Evolutionary conservation across 2,888 invertebrate genomes (phyloP), one percentile per base, ranked within the genome.

Genomic region (Strigamia maritima): DNA sequence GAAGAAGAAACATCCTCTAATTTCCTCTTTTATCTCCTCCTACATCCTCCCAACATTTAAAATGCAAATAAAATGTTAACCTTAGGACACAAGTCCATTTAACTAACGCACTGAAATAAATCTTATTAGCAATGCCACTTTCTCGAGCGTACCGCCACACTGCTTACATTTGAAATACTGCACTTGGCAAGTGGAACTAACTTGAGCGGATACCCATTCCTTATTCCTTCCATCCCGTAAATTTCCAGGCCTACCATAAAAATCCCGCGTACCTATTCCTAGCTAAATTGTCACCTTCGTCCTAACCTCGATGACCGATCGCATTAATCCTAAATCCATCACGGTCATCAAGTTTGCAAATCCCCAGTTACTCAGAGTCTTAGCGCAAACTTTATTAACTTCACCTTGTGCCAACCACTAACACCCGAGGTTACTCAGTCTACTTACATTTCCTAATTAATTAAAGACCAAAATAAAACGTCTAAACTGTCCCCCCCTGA

Each of bases 71-170:
- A 49, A 49, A 16, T 19, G 49, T 19, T 49, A 49, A 49, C 49
- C 49, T 49, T 49, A 49, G 49, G 49, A 49, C 49, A 44, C 44
- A 44, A 44, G 44, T 44, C 44, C 44, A 44, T 44, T 44, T 44
- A 44, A 44, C 44, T 44, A 44, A 49, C 49, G n/a, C 49, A 49
- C 2, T 49, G 49, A 49, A 49, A 49, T 49, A 49, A 49, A 49
- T 49, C 49, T 49, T 49, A 49, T 49, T 49, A 49, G 49, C 49
- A 49, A 49, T 49, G 49, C 49, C 49, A 49, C 49, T 49, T 49
- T 49, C 49, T 49, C 49, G 49, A 49, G 49, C 49, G 49, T 49
- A 49, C n/a, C 49, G 49, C 49, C 49, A 49, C 49, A n/a, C 49
- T 49, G 49, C 49, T 49, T 49, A 49, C 49, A 49, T 49, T 49